Base-by-base conservation (phyloP, 1,140 invertebrate species). In the Adoxophyes honmai region DNA sequence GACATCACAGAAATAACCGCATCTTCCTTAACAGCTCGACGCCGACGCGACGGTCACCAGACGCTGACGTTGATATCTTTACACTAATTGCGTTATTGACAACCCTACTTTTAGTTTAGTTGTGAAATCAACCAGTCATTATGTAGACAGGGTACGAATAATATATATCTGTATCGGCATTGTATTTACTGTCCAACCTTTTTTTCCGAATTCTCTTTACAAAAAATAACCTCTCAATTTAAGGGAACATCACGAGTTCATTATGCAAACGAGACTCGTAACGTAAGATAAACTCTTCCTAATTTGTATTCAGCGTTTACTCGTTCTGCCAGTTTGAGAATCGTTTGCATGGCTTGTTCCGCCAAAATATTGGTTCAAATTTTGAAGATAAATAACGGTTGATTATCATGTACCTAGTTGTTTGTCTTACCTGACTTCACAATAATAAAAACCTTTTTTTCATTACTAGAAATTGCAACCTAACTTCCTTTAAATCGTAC, bases 41-140 rank as follows among this genome's bases (percentile, higher is more conserved):
- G 37, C 7, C 62, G 70, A 66, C 66, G 70, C 62, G 70, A 66
- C 66, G 70, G 62, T 69, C 67, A 73, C 71, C 75, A 73, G 68
- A 67, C 66, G 73, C 66, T 71, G 79, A 80, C 79, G 80, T 84
- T 83, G 82, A 88, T 81, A 79, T 77, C 71, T 82, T 81, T 78
- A 79, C 79, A 75, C 81, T 88, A 86, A 88, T 83, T 81, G 73
- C 77, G 69, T 77, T 88, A 88, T 86, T 86, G 85, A 85, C 82
- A 86, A 73, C 60, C 62, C 68, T 69, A 74, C 72, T 70, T 78
- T 72, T 70, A 71, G 68, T 72, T 73, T 59, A 57, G 63, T 79
- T 76, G 72, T 73, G 75, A 72, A 75, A 79, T 61, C 57, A 16
- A 48, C 42, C 4, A 28, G 7, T 18, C 42, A 48, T 48, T 48